Evolutionary conservation across 1,140 invertebrate genomes (phyloP).

Genomic region (Copidosoma floridanum): DNA sequence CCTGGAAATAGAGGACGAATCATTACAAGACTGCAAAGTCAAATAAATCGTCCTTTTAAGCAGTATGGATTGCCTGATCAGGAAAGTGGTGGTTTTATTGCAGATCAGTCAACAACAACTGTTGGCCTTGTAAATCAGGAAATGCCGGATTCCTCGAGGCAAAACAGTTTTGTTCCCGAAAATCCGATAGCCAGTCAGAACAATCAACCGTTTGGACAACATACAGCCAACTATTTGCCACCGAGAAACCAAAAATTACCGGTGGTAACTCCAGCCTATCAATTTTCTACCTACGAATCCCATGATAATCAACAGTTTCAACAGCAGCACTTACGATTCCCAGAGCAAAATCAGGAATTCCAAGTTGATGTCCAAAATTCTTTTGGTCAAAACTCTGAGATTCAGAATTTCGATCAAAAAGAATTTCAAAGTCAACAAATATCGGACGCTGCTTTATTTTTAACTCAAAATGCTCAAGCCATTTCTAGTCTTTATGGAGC

Average conservation of each 20-base stretch:
- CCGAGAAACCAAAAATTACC: constrained; percentile 51
- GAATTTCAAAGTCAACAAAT: constrained; percentile 35
- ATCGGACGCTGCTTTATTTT: constrained; percentile 49
- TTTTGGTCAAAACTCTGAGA: neutral
- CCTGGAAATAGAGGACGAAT: constrained; percentile 29
- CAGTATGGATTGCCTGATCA: constrained; percentile 45
- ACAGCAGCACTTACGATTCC: constrained; percentile 1
- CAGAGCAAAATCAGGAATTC: neutral
- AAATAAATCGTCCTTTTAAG: constrained; percentile 41
- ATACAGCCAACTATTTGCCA: constrained; percentile 50
- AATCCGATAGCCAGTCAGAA: constrained; percentile 51
- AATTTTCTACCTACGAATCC: constrained; percentile 28
- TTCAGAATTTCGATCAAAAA: constrained; percentile 31
- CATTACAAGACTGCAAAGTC: constrained; percentile 31
- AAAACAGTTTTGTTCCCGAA: constrained; percentile 36
- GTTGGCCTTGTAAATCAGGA: no score
- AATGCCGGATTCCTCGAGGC: constrained; percentile 38
- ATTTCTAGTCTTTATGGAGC: constrained; percentile 48
- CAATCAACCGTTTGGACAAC: constrained; percentile 43
- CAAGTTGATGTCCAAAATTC: neutral
- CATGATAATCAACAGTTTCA: neutral
- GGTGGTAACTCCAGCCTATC: constrained; percentile 13
- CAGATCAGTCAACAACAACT: no score
- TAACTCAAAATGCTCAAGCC: constrained; percentile 48
- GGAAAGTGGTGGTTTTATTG: constrained; percentile 28